These are phyloP conservation scores for Phrynosoma platyrhinos DNA, from an alignment of 2,113 vertebrate species.

Conservation along the genomic window DNA sequence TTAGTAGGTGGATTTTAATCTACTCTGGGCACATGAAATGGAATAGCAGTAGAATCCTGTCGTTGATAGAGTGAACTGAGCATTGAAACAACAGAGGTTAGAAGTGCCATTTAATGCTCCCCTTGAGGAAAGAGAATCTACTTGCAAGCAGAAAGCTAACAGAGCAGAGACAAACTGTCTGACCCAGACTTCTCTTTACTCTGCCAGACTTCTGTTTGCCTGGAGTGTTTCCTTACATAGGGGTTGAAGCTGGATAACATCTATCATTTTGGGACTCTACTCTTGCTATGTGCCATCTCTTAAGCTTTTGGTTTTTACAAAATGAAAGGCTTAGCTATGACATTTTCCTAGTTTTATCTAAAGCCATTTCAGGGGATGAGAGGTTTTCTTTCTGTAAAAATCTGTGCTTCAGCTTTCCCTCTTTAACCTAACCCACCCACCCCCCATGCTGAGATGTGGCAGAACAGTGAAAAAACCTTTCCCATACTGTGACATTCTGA, in stretches of 20 bases:
- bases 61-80: neutral
- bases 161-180: neutral
- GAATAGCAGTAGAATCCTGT: neutral
- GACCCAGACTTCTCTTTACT: neutral
- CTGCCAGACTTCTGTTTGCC: neutral
- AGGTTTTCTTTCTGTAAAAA: conserved; percentile 47
- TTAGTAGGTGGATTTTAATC: too few relatives aligned
- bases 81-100: too few relatives aligned
- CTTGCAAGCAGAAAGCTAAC: too few relatives aligned
- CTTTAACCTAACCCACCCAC: neutral
- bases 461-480: neutral
- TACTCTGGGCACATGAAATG: neutral
- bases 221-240: too few relatives aligned
- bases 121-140: too few relatives aligned
- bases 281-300: neutral
- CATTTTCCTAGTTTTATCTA: neutral
- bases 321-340: conserved; percentile 32
- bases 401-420: conserved; percentile 18
- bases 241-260: neutral
- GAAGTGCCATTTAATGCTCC: too few relatives aligned
- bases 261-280: neutral
- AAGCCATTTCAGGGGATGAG: neutral
- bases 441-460: neutral
- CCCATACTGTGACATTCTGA: too few relatives aligned
- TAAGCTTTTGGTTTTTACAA: neutral